Base-by-base conservation (phyloP, 2,797 vertebrate species). In the Sebastes matsubarae region DNA sequence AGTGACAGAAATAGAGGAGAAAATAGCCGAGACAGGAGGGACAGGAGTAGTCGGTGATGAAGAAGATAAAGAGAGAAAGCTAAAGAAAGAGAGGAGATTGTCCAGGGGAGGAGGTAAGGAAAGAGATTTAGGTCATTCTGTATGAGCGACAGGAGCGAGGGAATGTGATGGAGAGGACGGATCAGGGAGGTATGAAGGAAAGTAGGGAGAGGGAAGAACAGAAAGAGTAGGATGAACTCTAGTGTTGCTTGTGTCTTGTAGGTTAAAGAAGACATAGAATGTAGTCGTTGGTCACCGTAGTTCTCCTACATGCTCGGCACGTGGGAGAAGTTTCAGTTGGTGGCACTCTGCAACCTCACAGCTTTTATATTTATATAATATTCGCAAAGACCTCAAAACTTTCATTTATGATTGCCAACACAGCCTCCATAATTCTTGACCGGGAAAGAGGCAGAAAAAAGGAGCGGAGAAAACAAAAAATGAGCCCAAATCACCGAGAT, bases 121-220 rank as follows among this genome's bases (percentile, higher is more conserved):
- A 64, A 69, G 75, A 83, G 77, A 92, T 79, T 75, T 82, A 87
- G 90, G 88, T 87, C 83, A 80, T 42, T 70, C 27, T 72, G 46
- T 69, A 11, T 71, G 83, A 86, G 58, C 75, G 75, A 68, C 42
- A 68, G 69, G 16, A 75, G 54, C 2, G 5, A 80, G 25, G 34
- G 61, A 85, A 75, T 50, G 68, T 59, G 38, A 75, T 10, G 20
- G 34, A 64, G 50, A 83, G 36, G 77, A 83, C 0, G 6, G 29
- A 52, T 34, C 25, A 59, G 57, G 42, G 58, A 63, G 14, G 42
- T 13, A 32, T 20, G 27, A 60, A 32, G 55, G 22, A 22, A 61
- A 65, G 54, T 5, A 59, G 32, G 22, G 10, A 55, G 38, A 72
- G 6, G 36, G 58, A 38, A 34, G 9, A 75, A 27, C 25, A 64